phyloP scores from a whole-genome alignment of 53 echinoderm and acorn worm genomes.

The Pentamera pediparva region DNA sequence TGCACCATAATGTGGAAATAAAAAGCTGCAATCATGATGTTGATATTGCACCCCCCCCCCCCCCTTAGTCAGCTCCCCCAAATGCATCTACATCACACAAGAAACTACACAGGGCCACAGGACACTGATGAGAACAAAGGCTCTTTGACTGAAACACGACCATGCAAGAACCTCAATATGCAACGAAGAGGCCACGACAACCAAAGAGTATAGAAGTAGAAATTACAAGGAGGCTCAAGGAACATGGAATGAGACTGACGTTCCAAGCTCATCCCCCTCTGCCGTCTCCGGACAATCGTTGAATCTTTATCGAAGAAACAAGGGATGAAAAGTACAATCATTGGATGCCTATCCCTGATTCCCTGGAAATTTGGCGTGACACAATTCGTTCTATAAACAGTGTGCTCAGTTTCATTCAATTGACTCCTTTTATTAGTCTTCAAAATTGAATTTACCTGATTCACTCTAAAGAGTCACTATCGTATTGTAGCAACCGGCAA shows the following conservation, averaged over 20 bases:
- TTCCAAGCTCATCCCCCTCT: slow-evolving; percentile 35
- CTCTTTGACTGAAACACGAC: neutral
- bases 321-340: too few species aligned
- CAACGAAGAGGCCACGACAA: slow-evolving; percentile 18
- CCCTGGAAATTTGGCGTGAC: too few species aligned
- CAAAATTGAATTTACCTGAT: too few species aligned
- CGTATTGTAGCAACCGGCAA: too few species aligned
- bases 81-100: neutral
- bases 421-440: too few species aligned
- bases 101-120: neutral
- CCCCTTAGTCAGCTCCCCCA: neutral
- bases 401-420: too few species aligned
- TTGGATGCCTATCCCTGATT: too few species aligned
- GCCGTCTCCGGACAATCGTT: slow-evolving; percentile 13
- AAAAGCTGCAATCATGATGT: neutral
- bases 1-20: too few species aligned
- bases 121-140: too few species aligned
- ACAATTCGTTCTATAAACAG: too few species aligned
- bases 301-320: slow-evolving; percentile 15
- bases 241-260: slow-evolving; percentile 39
- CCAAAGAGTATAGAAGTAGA: slow-evolving; percentile 7
- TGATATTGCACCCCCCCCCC: neutral
- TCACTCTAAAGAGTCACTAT: too few species aligned
- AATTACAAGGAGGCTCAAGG: slow-evolving; percentile 36
- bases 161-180: neutral